Base-by-base conservation (phyloP, 2,113 vertebrate genomes). In the Proterorhinus semilunaris region DNA sequence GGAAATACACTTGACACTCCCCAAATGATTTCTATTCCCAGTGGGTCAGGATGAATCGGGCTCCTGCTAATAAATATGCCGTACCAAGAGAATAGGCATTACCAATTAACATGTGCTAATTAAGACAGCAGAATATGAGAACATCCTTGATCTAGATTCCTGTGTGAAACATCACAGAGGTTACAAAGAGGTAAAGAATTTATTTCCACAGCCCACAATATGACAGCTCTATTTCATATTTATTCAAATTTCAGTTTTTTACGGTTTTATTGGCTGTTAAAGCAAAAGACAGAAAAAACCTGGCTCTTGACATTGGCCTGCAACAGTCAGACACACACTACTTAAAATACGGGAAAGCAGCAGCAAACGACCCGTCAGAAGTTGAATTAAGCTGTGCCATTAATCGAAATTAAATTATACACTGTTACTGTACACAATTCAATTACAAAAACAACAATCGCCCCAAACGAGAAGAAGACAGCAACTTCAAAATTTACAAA, bases 81-180 rank as follows among this genome's bases (percentile, higher is more conserved):
- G 78, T 71, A 82, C 76, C 72, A 71, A 82, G 83, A 87, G 86
- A 80, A 79, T 68, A 59, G 50, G 12, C 71, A 10, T 45, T 66
- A 71, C 83, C 84, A 90, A 91, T 91, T 91, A 91, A 66, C 74
- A 87, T 78, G 80, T 62, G 83, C 87, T 89, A 90, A 91, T 89
- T 84, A 90, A 90, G 83, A 86, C 62, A 79, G 84, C 85, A 80
- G 77, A 47, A 71, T 80, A 80, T 61, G 58, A 71, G 82, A 81
- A 79, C 75, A 85, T 71, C 87, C 88, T 90, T 87, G 88, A 91
- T 90, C 86, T 86, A 88, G 78, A 88, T 89, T 82, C 81, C 78
- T 76, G 54, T 78, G 80, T 82, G 80, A 83, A 80, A 71, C 69
- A 73, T 66, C 46, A 54, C 64, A 47, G 76, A 85, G 88, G 88